Base-by-base conservation (phyloP, 2,113 vertebrate genomes). In the Gambusia holbrooki region DNA sequence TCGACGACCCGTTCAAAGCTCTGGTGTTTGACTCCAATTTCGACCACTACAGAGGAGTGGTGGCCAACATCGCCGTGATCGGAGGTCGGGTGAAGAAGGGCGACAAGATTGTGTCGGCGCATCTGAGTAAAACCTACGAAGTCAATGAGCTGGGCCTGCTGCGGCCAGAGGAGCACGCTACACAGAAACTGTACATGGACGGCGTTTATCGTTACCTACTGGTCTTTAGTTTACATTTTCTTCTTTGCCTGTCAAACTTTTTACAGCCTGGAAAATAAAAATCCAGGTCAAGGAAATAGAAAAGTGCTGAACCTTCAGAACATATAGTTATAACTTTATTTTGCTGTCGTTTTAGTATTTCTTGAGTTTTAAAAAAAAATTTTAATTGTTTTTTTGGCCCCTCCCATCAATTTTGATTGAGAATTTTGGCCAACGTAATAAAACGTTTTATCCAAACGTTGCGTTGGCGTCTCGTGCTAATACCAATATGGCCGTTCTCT, bases 11-110 rank as follows among this genome's bases (percentile, higher is more conserved):
- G 0, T 82, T 99, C 81, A 98, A 94, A 92, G 97, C 97, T 19
- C 94, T 99, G 51, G 96, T 99, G 33, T 99, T 99, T 85, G 98
- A 99, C 84, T 99, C 97, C 9, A 97, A 91, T 27, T 99, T 98
- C 79, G 97, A 99, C 89, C 96, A 96, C 76, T 99, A 98, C 71
- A 95, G 97, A 92, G 98, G 97, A 1, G 96, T 98, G 27, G 77
- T 99, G 87, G 95, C 98, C 75, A 98, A 95, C 81, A 88, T 99
- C 9, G 96, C 97, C 0, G 84, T 99, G 30, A 96, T 97, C 76
- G 96, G 96, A 62, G 98, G 98, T 42, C 84, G 90, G 61, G 93
- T 99, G 87, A 91, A 84, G 66, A 98, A 96, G 90, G 97, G 97
- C 42, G 94, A 97, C 88, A 95, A 92, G 87, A 95, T 99, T 37